Evolutionary conservation across 2,797 vertebrate species (phyloP).

Genomic region (Harpagifer antarcticus): DNA sequence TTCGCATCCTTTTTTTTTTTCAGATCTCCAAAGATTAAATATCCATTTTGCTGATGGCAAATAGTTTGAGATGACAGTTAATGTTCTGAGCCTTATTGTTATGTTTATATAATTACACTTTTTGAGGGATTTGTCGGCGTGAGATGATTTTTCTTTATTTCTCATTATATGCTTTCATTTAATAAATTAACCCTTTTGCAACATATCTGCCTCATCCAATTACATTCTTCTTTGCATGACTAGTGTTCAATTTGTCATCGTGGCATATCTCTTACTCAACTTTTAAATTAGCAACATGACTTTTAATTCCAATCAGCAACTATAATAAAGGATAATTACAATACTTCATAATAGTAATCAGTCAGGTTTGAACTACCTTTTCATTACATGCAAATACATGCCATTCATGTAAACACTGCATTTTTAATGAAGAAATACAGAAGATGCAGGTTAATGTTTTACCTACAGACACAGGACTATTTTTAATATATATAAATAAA

Average conservation of each 20-base stretch:
- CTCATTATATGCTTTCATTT: slow-evolving; percentile 66
- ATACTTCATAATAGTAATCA: slow-evolving; percentile 25
- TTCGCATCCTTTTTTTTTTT: not conserved
- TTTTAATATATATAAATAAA: not conserved
- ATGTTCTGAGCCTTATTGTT: slow-evolving; percentile 53
- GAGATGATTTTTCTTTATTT: slow-evolving; percentile 54
- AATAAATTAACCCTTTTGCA: slow-evolving; percentile 69
- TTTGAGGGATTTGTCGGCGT: slow-evolving; percentile 52
- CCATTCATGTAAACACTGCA: not conserved
- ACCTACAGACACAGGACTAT: not conserved
- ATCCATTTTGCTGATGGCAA: slow-evolving; percentile 26
- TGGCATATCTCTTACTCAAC: slow-evolving; percentile 59
- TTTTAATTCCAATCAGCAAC: slow-evolving; percentile 41
- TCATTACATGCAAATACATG: slow-evolving; percentile 4
- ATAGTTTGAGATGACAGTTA: slow-evolving; percentile 37
- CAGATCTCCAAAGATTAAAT: slow-evolving; percentile 33
- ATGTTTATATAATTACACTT: slow-evolving; percentile 61
- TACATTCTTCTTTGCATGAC: slow-evolving; percentile 72
- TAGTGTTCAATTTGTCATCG: slow-evolving; percentile 58
- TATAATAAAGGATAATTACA: slow-evolving; percentile 44
- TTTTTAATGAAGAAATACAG: not conserved
- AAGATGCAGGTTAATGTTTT: not conserved
- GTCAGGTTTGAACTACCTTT: slow-evolving; percentile 21
- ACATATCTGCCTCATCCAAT: slow-evolving; percentile 71
- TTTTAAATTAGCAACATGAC: slow-evolving; percentile 55